Base-by-base conservation (phyloP, 2,113 vertebrate genomes). In the Microcebus jonahi region DNA sequence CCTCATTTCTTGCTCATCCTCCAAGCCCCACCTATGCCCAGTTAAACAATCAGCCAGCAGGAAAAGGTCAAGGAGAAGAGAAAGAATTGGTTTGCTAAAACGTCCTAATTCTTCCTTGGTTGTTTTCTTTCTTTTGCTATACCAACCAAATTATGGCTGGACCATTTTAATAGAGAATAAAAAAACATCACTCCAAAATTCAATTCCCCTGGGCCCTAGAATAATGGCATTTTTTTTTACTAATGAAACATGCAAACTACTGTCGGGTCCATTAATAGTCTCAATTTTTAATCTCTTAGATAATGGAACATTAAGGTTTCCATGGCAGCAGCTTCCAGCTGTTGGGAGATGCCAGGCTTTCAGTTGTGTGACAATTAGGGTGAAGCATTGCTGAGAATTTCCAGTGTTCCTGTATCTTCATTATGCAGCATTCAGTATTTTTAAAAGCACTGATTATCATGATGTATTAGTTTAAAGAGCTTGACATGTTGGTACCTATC, bases 211-310 rank as follows among this genome's bases (percentile, higher is more conserved):
- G 61, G 96, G 97, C 80, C 82, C 18, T 93, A 97, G 90, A 98
- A 97, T 98, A 95, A n/a, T n/a, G n/a, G n/a, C n/a, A n/a, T n/a
- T n/a, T n/a, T n/a, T n/a, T n/a, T n/a, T n/a, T n/a, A n/a, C 97
- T 98, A 98, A 98, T 98, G 98, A 98, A 98, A 98, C 91, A 97
- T 98, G 96, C 92, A 97, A 98, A 98, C 95, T 75, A 42, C 89
- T 97, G 94, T 97, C 34, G 2, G 91, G 27, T 98, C 97, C 97
- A 98, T 98, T 98, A 98, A 98, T 97, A 97, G 91, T 77, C 82
- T 96, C 6, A 3, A 90, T 92, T 98, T 98, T 97, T 97, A 97
- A 98, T 98, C 95, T 98, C 70, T 97, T 94, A 94, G 88, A 97
- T 98, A 98, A 98, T 98, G 96, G 97, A 98, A 88, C 97, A 97